These are phyloP conservation scores for Cephalopholis sonnerati DNA, from an alignment of 2,113 vertebrate species.

Conservation along the genomic window DNA sequence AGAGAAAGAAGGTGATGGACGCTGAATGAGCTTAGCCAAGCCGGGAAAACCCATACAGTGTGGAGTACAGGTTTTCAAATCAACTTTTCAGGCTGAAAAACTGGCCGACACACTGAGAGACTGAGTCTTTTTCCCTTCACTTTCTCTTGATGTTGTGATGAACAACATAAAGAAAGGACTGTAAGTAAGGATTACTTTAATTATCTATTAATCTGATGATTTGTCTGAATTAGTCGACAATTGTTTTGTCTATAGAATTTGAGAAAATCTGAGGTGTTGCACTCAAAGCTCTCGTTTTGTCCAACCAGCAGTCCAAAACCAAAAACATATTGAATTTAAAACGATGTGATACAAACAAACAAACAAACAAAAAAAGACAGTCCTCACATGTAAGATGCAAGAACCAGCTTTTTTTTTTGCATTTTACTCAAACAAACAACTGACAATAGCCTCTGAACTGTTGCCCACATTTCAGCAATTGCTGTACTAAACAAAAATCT, in stretches of 20 bases:
- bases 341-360: too few species aligned
- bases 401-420: background rate
- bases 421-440: background rate
- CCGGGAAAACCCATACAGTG: conserved; percentile 8
- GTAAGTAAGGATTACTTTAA: background rate
- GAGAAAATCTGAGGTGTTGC: background rate
- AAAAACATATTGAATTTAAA: too few species aligned
- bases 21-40: conserved; percentile 10
- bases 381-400: background rate
- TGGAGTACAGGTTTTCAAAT: conserved; percentile 31
- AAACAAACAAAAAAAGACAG: background rate
- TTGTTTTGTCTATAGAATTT: background rate
- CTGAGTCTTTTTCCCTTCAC: background rate
- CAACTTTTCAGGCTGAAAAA: conserved; percentile 5
- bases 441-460: background rate
- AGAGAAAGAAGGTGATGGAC: conserved; percentile 10
- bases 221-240: background rate
- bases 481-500: background rate
- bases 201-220: background rate
- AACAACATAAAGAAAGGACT: background rate
- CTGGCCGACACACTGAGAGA: background rate
- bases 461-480: background rate
- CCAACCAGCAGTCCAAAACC: background rate
- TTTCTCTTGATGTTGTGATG: background rate
- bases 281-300: background rate